Evolutionary conservation across 2,797 vertebrate species (phyloP), one percentile per base, ranked within the genome.

Genomic region (Meda fulgida): DNA sequence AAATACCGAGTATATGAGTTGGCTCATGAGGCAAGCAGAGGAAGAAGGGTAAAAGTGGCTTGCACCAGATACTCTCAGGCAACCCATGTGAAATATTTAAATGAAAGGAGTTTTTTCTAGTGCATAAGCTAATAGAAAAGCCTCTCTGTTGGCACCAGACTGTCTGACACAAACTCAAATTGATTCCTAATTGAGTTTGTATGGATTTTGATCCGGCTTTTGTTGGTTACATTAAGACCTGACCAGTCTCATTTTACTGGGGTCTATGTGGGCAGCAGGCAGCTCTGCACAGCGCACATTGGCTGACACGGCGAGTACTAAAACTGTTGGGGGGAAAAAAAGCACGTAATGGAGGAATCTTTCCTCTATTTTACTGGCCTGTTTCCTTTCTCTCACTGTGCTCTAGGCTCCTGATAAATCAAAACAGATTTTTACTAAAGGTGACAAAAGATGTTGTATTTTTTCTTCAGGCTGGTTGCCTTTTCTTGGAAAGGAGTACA

Each of bases 91-190:
- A 96, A 95, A 95, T 95, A 95, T 94, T 95, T 94, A 95, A 95
- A 96, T 95, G 94, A 96, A 95, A 95, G 95, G 94, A 94, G 94
- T 95, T 95, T 95, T 94, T 94, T 92, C 94, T 93, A 94, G 94
- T 94, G 94, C 94, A 95, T 96, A 95, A 96, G 95, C 95, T 95
- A 95, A 95, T 96, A 95, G 95, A 95, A 95, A 95, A 95, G 94
- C 94, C 95, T 95, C 94, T 95, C 94, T 96, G 95, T 96, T 96
- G 95, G 95, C 95, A 96, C 95, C 95, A 95, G 95, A 95, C 95
- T 95, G 95, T 96, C 95, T 96, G 95, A 95, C 95, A 95, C 95
- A 95, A 96, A 96, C 94, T 95, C 94, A 96, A 96, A 96, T 96
- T 96, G 95, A 96, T 96, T 95, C 94, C 93, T 96, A 96, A 96